Base-by-base conservation (phyloP, 2,888 invertebrate species). In the Metalampra italica region DNA sequence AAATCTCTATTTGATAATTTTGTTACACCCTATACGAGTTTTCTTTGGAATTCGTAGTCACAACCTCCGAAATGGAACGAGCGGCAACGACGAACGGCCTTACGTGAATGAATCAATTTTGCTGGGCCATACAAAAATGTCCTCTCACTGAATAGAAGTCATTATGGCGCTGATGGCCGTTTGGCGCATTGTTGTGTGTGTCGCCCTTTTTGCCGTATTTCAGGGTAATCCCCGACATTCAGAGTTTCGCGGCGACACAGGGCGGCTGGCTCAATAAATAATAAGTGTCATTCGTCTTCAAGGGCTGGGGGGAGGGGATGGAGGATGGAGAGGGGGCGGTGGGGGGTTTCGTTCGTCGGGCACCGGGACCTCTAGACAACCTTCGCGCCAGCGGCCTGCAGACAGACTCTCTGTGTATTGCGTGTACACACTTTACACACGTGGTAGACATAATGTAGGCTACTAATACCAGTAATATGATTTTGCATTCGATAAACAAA, bases 311-410 rank as follows among this genome's bases (percentile, higher is more conserved):
- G 45, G 43, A 39, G 47, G 34, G 43, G 9, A n/a, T 3, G 5
- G 5, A 5, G 5, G 22, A 22, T 22, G 22, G 22, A 5, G 22
- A 2, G 22, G 22, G 22, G 22, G 22, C n/a, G n/a, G n/a, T n/a
- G n/a, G n/a, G n/a, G n/a, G n/a, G n/a, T n/a, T n/a, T n/a, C n/a
- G n/a, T 22, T 22, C 29, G 43, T 1, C 9, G 14, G 30, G 54
- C 51, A 36, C n/a, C 36, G 57, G 55, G 79, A 78, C 81, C 82
- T 80, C 78, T 57, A 82, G 81, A 80, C 82, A 75, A 64, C 82
- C 79, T 82, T 71, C 59, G 36, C 15, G 36, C 36, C 36, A n/a
- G n/a, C 13, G n/a, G 11, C 9, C 14, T 14, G 14, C 14, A 13
- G 13, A 2, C 15, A 40, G 1, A 29, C 14, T 15, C 13, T 15